Percentiles rank a stretch among this genome's conserved stretches.
These are phyloP conservation scores for Myrmecobius fasciatus DNA, from an alignment of 2,113 vertebrate genomes.

Conservation along the genomic window DNA sequence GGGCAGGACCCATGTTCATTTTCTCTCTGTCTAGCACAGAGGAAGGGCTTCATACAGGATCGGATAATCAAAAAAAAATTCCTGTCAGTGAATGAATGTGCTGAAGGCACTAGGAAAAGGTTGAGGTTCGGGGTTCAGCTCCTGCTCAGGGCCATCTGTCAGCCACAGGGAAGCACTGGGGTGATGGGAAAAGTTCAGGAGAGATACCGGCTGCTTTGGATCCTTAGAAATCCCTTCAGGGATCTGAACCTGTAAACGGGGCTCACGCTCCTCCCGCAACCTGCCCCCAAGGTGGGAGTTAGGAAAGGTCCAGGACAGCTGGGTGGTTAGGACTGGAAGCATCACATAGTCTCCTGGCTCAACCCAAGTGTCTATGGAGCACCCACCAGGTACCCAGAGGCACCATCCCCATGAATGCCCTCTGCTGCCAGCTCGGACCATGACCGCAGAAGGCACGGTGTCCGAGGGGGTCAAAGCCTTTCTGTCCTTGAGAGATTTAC, in stretches of 20 bases:
- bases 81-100: neutral
- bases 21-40: neutral
- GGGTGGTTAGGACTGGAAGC: neutral
- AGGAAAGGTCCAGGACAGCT: neutral
- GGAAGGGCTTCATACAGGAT: neutral
- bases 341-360: neutral
- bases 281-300: neutral
- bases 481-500: no score
- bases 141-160: no score
- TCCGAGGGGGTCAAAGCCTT: no score
- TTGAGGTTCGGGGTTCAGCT: no score
- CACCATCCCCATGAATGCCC: no score
- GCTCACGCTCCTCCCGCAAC: no score
- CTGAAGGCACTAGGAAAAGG: no score
- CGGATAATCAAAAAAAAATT: neutral
- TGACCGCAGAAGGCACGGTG: no score
- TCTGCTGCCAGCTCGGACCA: no score
- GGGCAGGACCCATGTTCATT: neutral
- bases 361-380: neutral
- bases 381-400: no score
- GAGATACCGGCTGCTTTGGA: no score
- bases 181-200: no score
- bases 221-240: neutral
- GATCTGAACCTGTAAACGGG: neutral
- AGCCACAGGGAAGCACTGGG: neutral